Evolutionary conservation across 2,888 invertebrate genomes (phyloP).

Genomic region (Eurytoma adleriae): DNA sequence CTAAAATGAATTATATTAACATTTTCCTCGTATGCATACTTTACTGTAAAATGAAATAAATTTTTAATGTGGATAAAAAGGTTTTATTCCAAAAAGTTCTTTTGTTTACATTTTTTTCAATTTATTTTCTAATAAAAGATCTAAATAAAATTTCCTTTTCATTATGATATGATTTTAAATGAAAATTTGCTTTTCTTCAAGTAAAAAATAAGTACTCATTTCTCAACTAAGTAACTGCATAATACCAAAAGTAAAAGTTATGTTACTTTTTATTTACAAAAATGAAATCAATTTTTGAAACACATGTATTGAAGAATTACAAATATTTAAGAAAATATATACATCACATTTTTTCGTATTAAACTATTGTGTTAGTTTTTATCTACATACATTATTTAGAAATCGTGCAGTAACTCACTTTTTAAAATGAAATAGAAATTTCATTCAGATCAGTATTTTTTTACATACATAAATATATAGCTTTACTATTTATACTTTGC

Average conservation of each 20-base stretch:
- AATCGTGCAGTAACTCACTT: too few relatives aligned
- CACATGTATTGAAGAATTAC: background rate
- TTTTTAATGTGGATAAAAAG: constrained; percentile 15
- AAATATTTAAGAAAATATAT: background rate
- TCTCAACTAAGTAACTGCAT: background rate
- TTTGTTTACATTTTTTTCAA: constrained; percentile 4
- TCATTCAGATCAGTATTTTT: constrained; percentile 21
- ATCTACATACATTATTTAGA: too few relatives aligned
- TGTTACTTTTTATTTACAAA: background rate
- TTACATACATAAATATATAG: constrained; percentile 33
- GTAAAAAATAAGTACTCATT: background rate
- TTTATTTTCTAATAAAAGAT: background rate
- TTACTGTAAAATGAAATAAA: background rate
- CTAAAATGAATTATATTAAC: background rate
- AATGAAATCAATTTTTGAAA: background rate
- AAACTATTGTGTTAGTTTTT: constrained; percentile 4
- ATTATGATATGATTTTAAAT: background rate
- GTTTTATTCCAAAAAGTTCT: constrained; percentile 31
- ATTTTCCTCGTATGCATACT: background rate
- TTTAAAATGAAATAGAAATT: constrained; percentile 36
- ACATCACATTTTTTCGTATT: background rate
- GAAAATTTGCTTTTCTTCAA: background rate
- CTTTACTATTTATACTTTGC: background rate
- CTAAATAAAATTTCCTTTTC: constrained; percentile 6
- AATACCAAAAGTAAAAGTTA: background rate